A percentile compares a stretch with the other conserved stretches of the same genome.
These are phyloP conservation scores for Barbus barbus DNA, from an alignment of 2,113 vertebrate species.

Conservation along the genomic window DNA sequence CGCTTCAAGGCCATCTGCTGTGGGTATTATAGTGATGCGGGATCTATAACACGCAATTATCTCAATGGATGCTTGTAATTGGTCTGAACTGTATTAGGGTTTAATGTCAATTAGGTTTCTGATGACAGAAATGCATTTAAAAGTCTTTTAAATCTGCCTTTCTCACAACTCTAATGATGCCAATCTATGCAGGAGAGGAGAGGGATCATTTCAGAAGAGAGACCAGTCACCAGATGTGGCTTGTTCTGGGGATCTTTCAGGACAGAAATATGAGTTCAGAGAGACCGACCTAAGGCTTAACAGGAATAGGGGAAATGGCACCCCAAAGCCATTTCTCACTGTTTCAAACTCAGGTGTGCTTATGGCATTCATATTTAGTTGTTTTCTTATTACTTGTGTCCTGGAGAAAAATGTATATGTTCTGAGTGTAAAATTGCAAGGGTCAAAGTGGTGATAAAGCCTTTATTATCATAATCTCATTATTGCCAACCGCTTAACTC, in stretches of 20 bases:
- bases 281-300: constrained; percentile 84
- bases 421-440: neutral
- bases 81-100: neutral
- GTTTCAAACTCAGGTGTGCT: constrained; percentile 69
- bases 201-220: constrained; percentile 81
- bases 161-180: neutral
- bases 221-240: constrained; percentile 67
- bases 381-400: neutral
- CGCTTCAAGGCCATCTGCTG: neutral
- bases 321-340: constrained; percentile 57
- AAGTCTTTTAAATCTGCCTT: neutral
- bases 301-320: constrained; percentile 69
- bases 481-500: too few species aligned
- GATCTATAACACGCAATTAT: neutral
- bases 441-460: too few species aligned
- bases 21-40: too few species aligned
- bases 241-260: constrained; percentile 66
- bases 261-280: constrained; percentile 84
- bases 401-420: neutral
- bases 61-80: neutral
- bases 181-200: constrained; percentile 76
- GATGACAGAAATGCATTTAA: neutral
- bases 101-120: constrained; percentile 15
- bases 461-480: too few species aligned
- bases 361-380: neutral